Base-by-base conservation (phyloP, 2,888 invertebrate genomes). In the Melanophora roralis region DNA sequence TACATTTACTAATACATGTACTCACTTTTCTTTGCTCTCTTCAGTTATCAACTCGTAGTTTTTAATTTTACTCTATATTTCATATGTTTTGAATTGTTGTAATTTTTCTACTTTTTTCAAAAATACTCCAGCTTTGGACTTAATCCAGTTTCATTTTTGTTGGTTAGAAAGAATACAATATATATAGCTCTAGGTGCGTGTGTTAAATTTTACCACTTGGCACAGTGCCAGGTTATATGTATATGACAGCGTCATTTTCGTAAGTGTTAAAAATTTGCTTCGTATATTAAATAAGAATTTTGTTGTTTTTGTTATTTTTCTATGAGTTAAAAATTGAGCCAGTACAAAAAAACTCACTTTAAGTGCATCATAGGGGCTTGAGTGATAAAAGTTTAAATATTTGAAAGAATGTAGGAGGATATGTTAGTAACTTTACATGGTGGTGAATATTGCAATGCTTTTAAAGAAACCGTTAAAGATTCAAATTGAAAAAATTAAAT, bases 141-240 rank as follows among this genome's bases (percentile, higher is more conserved):
- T 53, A 47, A 53, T 65, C 53, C 45, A n/a, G n/a, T n/a, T n/a
- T n/a, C n/a, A n/a, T n/a, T n/a, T n/a, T n/a, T 45, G 62, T 65
- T 27, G 40, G 79, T 71, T 62, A 2, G 68, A 80, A 76, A 68
- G 80, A 80, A 57, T 68, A 76, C 62, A 21, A 53, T 69, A 76
- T 76, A 79, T 32, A 8, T 11, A 21, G 16, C 38, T 64, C 36
- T 45, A 7, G 6, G 9, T 36, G 32, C 21, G 34, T 19, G 1
- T 34, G 21, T n/a, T 14, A 21, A 5, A 9, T 1, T 47, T 60
- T 49, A 32, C 72, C 64, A 76, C 47, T 80, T 80, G 80, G 80
- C 80, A 80, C 19, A 73, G 45, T 80, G 80, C 80, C 80, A n/a
- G n/a, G n/a, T n/a, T 76, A 80, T 76, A 76, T 80, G 43, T 76